Percentiles rank a stretch among this genome's conserved stretches.
phyloP scores from a whole-genome alignment of 2,113 vertebrate species.

The Mixornis gularis region DNA sequence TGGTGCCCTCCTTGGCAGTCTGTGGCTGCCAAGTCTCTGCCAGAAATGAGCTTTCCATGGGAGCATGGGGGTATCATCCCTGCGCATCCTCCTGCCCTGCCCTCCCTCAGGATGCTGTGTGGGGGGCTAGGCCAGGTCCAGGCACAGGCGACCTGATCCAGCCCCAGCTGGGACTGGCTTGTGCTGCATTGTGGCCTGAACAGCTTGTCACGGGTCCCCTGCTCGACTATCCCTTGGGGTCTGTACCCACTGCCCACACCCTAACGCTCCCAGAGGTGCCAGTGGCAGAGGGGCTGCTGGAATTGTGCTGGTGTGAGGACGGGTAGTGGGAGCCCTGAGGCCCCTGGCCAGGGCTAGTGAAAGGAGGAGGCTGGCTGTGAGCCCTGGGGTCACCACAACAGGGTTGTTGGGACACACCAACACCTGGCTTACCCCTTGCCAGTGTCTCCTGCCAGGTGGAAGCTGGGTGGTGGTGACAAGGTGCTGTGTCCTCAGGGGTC shows the following conservation, averaged over 20 bases:
- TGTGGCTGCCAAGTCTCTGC: background rate
- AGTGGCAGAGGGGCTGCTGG: background rate
- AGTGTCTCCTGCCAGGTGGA: background rate
- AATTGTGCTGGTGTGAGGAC: background rate
- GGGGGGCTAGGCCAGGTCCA: background rate
- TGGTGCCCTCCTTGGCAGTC: background rate
- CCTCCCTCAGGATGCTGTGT: accelerated
- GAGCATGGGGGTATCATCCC: accelerated
- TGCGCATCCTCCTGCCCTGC: accelerated
- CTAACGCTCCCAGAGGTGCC: background rate
- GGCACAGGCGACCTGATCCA: background rate
- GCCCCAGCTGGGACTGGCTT: background rate
- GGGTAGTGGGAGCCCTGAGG: accelerated
- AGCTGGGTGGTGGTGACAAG: background rate
- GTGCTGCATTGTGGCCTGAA: background rate
- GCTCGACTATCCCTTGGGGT: background rate
- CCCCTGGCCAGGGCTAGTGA: background rate
- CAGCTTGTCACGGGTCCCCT: background rate
- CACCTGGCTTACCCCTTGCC: accelerated
- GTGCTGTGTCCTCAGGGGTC: accelerated
- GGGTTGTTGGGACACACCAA: accelerated
- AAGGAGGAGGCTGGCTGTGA: accelerated
- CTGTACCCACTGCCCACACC: accelerated
- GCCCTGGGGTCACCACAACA: accelerated
- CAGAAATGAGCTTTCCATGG: accelerated